Conservation (phyloP, 2,888 invertebrate genomes). For the Dinocampus coccinellae region DNA sequence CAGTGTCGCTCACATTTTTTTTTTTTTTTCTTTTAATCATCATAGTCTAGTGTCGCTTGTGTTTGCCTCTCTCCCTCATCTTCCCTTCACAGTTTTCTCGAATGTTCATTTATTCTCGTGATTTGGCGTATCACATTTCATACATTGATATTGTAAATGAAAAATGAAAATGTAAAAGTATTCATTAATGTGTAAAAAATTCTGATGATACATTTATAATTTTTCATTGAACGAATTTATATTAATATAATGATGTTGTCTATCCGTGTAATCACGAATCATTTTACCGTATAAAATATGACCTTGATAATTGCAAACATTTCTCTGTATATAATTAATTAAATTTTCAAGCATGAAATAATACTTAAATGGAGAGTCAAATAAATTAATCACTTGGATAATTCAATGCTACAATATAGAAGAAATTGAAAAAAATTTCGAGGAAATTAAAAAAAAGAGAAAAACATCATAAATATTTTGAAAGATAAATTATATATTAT, state of each 20-base stretch:
- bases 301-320: constrained; percentile 16
- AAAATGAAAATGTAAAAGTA: background rate
- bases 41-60: constrained; percentile 1
- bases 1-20: background rate
- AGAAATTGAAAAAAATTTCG: constrained; percentile 7
- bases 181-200: background rate
- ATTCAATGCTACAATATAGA: background rate
- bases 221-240: too few species aligned
- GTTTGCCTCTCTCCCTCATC: too few species aligned
- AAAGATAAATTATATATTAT: background rate
- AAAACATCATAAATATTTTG: background rate
- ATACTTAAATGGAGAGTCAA: background rate
- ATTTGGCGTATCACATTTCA: background rate
- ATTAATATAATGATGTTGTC: too few species aligned
- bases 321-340: constrained; percentile 10
- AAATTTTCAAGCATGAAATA: background rate
- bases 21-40: constrained; percentile 3
- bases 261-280: constrained; percentile 1
- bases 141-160: background rate
- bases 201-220: background rate
- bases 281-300: background rate
- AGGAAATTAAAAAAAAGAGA: background rate
- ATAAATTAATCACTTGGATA: background rate
- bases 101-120: constrained; percentile 14
- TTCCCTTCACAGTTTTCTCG: background rate